Conservation (phyloP, 2,113 vertebrate species). For the Gambusia affinis region DNA sequence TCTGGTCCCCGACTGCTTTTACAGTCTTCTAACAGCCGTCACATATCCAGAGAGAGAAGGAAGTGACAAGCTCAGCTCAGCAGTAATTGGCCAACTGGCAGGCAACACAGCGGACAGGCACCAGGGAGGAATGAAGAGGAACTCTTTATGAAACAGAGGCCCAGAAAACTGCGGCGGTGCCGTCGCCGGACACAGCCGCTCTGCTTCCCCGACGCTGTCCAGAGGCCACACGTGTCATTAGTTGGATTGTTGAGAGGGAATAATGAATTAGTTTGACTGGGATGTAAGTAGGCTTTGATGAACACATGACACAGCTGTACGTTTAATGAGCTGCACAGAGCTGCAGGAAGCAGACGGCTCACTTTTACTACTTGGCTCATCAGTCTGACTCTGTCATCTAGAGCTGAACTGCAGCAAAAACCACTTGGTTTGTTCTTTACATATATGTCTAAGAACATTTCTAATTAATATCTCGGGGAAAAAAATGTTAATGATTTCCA, state of each 20-base stretch:
- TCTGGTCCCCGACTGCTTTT: constrained; percentile 31
- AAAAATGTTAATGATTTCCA: too few species aligned
- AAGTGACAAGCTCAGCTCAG: constrained; percentile 55
- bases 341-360: not conserved
- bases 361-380: not conserved
- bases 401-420: not conserved
- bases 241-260: constrained; percentile 34
- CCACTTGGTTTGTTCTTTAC: constrained; percentile 1
- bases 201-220: constrained; percentile 8
- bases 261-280: constrained; percentile 33
- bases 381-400: not conserved
- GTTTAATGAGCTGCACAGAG: constrained; percentile 3
- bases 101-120: constrained; percentile 40
- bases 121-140: constrained; percentile 32
- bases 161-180: not conserved
- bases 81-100: constrained; percentile 48
- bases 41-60: constrained; percentile 46
- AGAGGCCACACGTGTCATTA: constrained; percentile 27
- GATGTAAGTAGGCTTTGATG: constrained; percentile 33
- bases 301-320: constrained; percentile 27
- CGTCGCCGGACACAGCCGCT: constrained; percentile 9
- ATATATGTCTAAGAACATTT: not conserved
- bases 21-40: constrained; percentile 44
- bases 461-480: not conserved
- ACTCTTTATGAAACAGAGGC: constrained; percentile 45